A percentile compares a stretch with the other conserved stretches of the same genome.
phyloP scores from a whole-genome alignment of 30 jellyfish, hydroid and myxozoan species.

The Aurelia coerulea region DNA sequence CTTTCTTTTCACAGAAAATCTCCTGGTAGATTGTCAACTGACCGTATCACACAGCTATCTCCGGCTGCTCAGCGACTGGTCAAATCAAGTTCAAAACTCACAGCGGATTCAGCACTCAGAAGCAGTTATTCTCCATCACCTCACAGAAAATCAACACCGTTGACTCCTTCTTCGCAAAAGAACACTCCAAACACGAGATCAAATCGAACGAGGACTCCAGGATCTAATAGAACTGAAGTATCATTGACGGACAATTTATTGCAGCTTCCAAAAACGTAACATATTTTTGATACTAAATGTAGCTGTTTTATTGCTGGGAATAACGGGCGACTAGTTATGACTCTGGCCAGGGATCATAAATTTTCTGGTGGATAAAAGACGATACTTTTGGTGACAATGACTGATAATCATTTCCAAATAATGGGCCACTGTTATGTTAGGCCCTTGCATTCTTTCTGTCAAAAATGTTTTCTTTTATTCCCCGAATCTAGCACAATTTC shows the following conservation, averaged over 20 bases:
- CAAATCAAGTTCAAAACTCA: conserved; percentile 73
- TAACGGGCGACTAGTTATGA: no score
- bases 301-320: no score
- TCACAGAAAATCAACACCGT: conserved; percentile 42
- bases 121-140: conserved; percentile 94
- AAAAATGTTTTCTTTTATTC: no score
- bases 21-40: conserved; percentile 75
- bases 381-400: no score
- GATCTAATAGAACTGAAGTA: conserved; percentile 56
- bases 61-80: conserved; percentile 98
- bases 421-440: no score
- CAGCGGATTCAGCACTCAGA: conserved; percentile 84
- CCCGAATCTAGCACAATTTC: no score
- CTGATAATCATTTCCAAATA: no score
- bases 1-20: conserved; percentile 48
- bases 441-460: no score
- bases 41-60: conserved; percentile 74
- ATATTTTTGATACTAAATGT: no score
- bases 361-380: no score
- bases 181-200: conserved; percentile 70
- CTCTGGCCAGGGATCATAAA: no score
- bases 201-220: conserved; percentile 70
- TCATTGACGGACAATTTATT: conserved; percentile 89
- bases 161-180: conserved; percentile 65
- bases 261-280: conserved; percentile 76